Base-by-base conservation (phyloP, 2,888 invertebrate species). In the Amblyjoppa fuscipennis region DNA sequence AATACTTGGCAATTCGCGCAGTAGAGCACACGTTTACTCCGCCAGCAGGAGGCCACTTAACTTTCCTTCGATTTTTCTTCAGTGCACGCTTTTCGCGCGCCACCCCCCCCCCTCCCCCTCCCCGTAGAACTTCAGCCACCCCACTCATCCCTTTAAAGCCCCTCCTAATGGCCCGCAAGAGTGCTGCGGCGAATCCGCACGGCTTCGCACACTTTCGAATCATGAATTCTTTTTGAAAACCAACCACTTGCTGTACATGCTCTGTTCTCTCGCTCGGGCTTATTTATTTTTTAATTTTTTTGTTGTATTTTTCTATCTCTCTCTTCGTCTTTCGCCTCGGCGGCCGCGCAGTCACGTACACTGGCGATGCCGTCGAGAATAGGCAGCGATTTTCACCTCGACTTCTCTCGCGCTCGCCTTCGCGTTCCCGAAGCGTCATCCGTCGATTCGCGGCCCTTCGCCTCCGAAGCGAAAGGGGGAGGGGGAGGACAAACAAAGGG, bases 41-140 rank as follows among this genome's bases (percentile, higher is more conserved):
- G 6, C 61, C 41, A 64, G 51, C 16, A 53, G 53, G 70, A 69
- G 41, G 68, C 79, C 71, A 79, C 85, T 85, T 83, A 77, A 85
- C 76, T 80, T 82, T 80, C 25, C 51, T 85, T 83, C 79, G 79
- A 85, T 85, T 83, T 85, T 85, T 85, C 56, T 71, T 80, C 68
- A 31, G 59, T 9, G 49, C 28, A 64, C 56, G 74, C 69, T 20
- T 64, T 51, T 16, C 28, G 34, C 45, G 3, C 68, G 25, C 25
- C 34, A 20, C 4, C 2, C 0, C 59, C 59, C 3, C 11, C 25
- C 25, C 9, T 9, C 56, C 1, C 20, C 11, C 25, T 6, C 6
- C 68, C 20, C 20, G 20, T 20, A 0, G 20, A 20, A 20, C 20
- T 20, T 20, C 20, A 20, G 20, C 20, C 20, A 20, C 61, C 69